Percentiles rank a stretch among this genome's conserved stretches.
Evolutionary conservation across 2,113 vertebrate genomes (phyloP).

Genomic region (Desmodus rotundus): DNA sequence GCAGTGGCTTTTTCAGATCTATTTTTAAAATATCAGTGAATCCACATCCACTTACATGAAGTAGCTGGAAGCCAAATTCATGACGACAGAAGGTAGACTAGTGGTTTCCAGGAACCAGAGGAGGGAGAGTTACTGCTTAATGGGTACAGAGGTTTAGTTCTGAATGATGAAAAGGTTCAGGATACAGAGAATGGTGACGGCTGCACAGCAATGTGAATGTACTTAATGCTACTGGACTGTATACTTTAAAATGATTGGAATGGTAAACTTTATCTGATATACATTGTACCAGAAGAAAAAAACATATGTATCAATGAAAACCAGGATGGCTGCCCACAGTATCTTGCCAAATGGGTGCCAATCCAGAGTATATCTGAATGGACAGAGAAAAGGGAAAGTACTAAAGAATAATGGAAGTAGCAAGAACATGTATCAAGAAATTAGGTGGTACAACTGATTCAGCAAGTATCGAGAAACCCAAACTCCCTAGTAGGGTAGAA

Average conservation of each 20-base stretch:
- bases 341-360: slow-evolving; percentile 85
- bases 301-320: neutral
- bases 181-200: neutral
- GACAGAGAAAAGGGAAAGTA: slow-evolving; percentile 87
- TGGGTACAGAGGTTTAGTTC: neutral
- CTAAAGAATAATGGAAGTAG: slow-evolving; percentile 87
- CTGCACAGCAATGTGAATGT: neutral
- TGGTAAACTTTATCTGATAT: neutral
- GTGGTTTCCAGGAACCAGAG: neutral
- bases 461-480: slow-evolving; percentile 85
- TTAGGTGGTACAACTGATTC: slow-evolving; percentile 83
- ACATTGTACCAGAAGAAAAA: neutral
- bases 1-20: neutral
- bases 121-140: neutral
- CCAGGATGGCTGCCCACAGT: slow-evolving; percentile 65
- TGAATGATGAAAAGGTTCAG: neutral
- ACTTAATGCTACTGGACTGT: neutral
- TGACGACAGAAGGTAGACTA: neutral
- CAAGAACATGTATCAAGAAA: slow-evolving; percentile 83
- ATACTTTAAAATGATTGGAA: neutral
- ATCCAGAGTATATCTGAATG: slow-evolving; percentile 89
- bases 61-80: neutral
- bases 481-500: neutral
- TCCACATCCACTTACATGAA: neutral
- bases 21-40: neutral